Base-by-base conservation (phyloP, 2,888 invertebrate genomes). In the Dicyrtomina minuta region DNA sequence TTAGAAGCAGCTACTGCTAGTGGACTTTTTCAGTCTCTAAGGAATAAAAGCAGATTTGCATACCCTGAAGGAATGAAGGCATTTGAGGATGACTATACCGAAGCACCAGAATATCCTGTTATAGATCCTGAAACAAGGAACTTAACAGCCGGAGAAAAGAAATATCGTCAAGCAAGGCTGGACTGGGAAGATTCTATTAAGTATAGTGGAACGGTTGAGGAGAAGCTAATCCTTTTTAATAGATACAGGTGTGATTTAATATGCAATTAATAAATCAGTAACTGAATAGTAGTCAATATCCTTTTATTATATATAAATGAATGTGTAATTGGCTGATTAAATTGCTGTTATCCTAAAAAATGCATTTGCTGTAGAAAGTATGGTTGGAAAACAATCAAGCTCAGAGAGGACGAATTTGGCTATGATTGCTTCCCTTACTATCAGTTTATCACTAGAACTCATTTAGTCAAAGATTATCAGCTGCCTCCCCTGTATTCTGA, bases 181-280 rank as follows among this genome's bases (percentile, higher is more conserved):
- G 75, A 79, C 1, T 82, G 85, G 81, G 83, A 88, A 78, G 84
- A 88, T 17, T 84, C 86, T 79, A 86, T 93, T 15, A 85, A 86
- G 80, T 81, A 84, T 1, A 79, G 90, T 13, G 85, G 87, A 68
- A 92, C 91, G 0, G 86, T 92, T 0, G 93, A 94, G 83, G 92
- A 92, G 81, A 94, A 94, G 80, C 85, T 91, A 78, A 87, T 92
- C 64, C 90, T 90, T 77, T 79, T 93, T 26, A 93, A 93, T 81
- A 89, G 92, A 87, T 91, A 90, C 0, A 56, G 71, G 78, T 78
- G 56, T 41, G 22, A 20, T 56, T 62, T 1, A 22, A 49, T 41
- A 0, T 13, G 22, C 20, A 20, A 15, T 55, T 12, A n/a, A n/a
- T n/a, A n/a, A n/a, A n/a, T n/a, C n/a, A n/a, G n/a, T n/a, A n/a